These are phyloP conservation scores for Stichopus horrens DNA, from an alignment of 53 echinoderm and acorn worm genomes.

Conservation along the genomic window DNA sequence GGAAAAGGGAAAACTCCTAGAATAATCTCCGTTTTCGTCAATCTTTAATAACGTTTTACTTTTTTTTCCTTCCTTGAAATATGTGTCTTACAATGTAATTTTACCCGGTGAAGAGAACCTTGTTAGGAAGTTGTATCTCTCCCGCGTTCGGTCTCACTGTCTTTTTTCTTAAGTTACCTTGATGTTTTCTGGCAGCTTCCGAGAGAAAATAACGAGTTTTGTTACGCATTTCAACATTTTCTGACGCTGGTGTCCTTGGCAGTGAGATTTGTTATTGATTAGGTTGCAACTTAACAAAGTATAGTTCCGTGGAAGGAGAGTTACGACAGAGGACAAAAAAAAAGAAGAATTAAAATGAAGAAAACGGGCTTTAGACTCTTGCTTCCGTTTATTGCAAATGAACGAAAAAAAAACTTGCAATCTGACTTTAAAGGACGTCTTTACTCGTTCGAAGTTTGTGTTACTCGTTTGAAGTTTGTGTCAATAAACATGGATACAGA, in stretches of 20 bases:
- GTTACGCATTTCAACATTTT: background rate
- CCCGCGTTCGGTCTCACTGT: background rate
- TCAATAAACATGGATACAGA: too few relatives aligned
- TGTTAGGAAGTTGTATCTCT: background rate
- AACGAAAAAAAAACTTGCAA: background rate
- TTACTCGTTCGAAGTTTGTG: background rate
- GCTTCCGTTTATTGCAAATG: conserved; percentile 3
- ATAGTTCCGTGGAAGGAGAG: background rate
- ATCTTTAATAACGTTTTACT: conserved; percentile 2
- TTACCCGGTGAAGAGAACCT: background rate
- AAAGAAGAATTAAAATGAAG: background rate
- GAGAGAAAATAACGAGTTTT: conserved; percentile 12
- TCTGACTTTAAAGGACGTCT: background rate
- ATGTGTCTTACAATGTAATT: conserved; percentile 6
- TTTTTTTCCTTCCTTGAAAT: background rate
- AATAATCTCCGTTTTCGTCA: too few relatives aligned
- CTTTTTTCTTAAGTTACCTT: background rate
- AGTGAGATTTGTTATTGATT: conserved; percentile 16
- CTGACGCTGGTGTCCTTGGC: conserved; percentile 2
- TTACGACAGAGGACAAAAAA: background rate
- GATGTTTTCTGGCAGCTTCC: conserved; percentile 4
- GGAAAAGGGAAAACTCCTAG: too few relatives aligned
- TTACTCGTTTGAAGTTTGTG: too few relatives aligned
- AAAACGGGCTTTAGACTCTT: background rate
- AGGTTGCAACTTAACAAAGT: conserved; percentile 8